Evolutionary conservation across 2,113 vertebrate genomes (phyloP), one percentile per base, ranked within the genome.

Genomic region (Bujurquina vittata): DNA sequence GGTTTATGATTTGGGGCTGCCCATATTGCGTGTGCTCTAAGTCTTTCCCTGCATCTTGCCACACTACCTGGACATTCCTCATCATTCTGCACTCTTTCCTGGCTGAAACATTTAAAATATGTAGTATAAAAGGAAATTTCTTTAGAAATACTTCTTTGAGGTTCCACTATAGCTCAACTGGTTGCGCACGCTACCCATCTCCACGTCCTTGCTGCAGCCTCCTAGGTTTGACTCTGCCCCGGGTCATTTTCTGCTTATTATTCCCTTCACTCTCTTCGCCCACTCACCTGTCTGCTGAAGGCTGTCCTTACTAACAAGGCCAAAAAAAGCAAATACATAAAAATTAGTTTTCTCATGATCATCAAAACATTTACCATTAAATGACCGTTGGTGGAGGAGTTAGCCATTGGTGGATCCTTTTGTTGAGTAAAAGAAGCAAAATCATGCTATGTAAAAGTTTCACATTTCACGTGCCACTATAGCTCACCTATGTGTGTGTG

Each of bases 201-300:
- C 3, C 0, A 0, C 2, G 20, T 52, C 10, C 23, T 31, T 69
- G 17, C 65, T 69, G 65, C 23, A 69, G 23, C 43, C 17, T 69
- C 17, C 43, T 49, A 20, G 65, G 65, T 31, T 20, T 69, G 17
- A 69, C 17, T 49, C 10, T 69, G 15, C 23, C 23, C 65, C 29
- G 65, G 65, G 23, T 69, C 23, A 20, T 49, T 0, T 29, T 52
- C 43, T 52, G 43, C 23, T 49, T 0, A 0, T 69, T 67, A 67
- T 7, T 67, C 22, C 40, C 63, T 18, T 40, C 37, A 40, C 10
- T 40, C 43, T 5, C 43, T 46, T 14, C 12, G 12, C 12, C 43
- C 43, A 46, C 12, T 46, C 12, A 5, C 12, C 43, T 46, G 43
- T 46, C 43, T 5, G 17, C 65, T 52, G 15, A 49, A 31, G 2